Base-by-base conservation (phyloP, 2,797 vertebrate species). In the Myioborus melanocephalus region DNA sequence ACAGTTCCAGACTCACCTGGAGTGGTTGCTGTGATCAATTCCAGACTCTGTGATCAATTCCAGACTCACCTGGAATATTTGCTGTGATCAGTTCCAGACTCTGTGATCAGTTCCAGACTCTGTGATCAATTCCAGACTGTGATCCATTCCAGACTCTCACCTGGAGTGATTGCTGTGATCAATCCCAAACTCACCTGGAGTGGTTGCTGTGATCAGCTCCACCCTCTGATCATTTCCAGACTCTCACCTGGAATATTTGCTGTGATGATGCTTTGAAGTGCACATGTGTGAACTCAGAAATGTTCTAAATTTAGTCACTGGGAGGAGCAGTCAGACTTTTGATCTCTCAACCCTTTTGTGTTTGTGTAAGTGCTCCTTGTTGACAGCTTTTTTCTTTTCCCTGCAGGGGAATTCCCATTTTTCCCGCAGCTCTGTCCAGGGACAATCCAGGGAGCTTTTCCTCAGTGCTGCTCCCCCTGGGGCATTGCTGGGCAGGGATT, bases 21-120 rank as follows among this genome's bases (percentile, higher is more conserved):
- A n/a, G 0, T 22, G 32, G 20, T 56, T 56, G 53, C 56, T 11
- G n/a, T 10, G 60, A 12, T 0, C 13, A 44, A 0, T 55, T 71
- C 52, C 32, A 44, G 35, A 39, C 12, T 39, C 37, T 37, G 37
- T 37, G 37, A 37, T 37, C 37, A 37, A 37, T 37, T 37, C 37
- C 37, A 37, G 5, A 5, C 35, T 15, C 50, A 52, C 28, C 27
- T 52, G 50, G 50, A 50, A 1, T 50, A 6, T 6, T 52, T 52
- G 28, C 60, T 44, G 43, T 21, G 43, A 44, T 44, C 37, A 44
- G 10, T 20, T 44, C 43, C 43, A 44, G 43, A 20, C 43, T 44
- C 5, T 44, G 52, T 53, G 18, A 53, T 32, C 52, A 32, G 1
- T 53, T 53, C 30, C 30, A 53, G 10, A 37, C 35, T 35, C 35